Evolutionary conservation across 2,888 invertebrate genomes (phyloP).

Genomic region (Lycia hirtaria): DNA sequence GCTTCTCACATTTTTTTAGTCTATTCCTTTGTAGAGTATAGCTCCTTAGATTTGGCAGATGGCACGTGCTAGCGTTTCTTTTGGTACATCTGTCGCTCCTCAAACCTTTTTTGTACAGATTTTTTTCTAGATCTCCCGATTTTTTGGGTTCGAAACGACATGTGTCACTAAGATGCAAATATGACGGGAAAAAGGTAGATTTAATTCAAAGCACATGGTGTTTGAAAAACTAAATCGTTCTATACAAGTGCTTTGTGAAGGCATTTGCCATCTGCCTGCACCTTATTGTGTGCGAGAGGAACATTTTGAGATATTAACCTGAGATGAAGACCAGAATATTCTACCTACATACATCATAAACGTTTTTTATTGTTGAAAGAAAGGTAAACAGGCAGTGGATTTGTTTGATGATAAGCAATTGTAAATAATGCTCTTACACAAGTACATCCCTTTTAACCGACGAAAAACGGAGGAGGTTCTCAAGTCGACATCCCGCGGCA

Average conservation of each 20-base stretch:
- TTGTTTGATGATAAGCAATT: no score
- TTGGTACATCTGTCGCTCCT: conserved; percentile 80
- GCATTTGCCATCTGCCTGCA: conserved; percentile 70
- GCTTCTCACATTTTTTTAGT: conserved; percentile 56
- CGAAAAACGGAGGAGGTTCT: no score
- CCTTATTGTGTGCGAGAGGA: conserved; percentile 56
- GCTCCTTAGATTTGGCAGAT: conserved; percentile 83
- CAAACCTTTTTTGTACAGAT: conserved; percentile 65
- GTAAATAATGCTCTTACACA: no score
- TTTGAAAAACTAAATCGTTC: conserved; percentile 75
- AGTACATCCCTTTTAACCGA: no score
- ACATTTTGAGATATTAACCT: conserved; percentile 16
- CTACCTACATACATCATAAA: background rate
- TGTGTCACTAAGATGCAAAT: conserved; percentile 83
- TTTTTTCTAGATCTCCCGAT: conserved; percentile 60
- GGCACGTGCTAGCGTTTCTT: conserved; percentile 82
- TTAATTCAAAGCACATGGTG: conserved; percentile 77
- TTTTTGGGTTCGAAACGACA: conserved; percentile 64
- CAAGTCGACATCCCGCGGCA: no score
- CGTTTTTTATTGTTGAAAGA: no score
- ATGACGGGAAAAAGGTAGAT: conserved; percentile 71
- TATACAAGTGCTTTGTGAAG: conserved; percentile 74
- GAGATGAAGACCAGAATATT: conserved; percentile 22
- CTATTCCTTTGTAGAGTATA: conserved; percentile 58
- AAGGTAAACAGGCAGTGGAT: no score